Evolutionary conservation across 2,797 vertebrate species (phyloP).

Genomic region (Eulemur rubriventer): DNA sequence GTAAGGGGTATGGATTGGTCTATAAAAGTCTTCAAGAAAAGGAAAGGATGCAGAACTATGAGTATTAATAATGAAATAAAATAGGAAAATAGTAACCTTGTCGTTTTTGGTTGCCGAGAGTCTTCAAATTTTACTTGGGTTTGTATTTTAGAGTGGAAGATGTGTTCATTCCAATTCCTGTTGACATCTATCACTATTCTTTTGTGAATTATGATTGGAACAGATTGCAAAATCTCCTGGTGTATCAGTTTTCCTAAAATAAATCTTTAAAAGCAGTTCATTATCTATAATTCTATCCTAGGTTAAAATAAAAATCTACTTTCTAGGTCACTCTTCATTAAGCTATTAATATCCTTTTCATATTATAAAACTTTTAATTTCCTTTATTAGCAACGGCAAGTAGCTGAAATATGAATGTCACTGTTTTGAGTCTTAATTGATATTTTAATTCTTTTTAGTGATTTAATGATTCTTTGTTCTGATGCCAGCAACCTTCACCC

Average conservation of each 20-base stretch:
- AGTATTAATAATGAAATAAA: neutral
- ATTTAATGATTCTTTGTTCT: neutral
- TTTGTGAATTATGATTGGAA: conserved; percentile 22
- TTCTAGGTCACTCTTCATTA: conserved; percentile 78
- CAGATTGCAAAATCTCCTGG: neutral
- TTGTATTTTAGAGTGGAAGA: neutral
- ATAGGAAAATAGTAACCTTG: neutral
- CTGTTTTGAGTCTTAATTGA: conserved; percentile 48
- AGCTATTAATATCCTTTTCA: conserved; percentile 68
- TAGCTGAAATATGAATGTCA: conserved; percentile 23
- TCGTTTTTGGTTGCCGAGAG: neutral
- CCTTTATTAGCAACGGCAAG: conserved; percentile 48
- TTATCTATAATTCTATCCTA: conserved; percentile 58
- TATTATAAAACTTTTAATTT: conserved; percentile 56
- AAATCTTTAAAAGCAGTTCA: conserved; percentile 57
- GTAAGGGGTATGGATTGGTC: neutral
- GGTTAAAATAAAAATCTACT: conserved; percentile 73
- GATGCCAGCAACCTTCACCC: neutral
- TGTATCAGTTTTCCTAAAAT: conserved; percentile 66
- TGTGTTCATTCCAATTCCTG: neutral
- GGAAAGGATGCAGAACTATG: neutral
- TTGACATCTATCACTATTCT: neutral
- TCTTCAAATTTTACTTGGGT: neutral
- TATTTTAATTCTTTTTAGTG: conserved; percentile 13
- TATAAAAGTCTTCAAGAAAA: neutral